Conservation (phyloP, 1,140 invertebrate species). For the Cydia fagiglandana region DNA sequence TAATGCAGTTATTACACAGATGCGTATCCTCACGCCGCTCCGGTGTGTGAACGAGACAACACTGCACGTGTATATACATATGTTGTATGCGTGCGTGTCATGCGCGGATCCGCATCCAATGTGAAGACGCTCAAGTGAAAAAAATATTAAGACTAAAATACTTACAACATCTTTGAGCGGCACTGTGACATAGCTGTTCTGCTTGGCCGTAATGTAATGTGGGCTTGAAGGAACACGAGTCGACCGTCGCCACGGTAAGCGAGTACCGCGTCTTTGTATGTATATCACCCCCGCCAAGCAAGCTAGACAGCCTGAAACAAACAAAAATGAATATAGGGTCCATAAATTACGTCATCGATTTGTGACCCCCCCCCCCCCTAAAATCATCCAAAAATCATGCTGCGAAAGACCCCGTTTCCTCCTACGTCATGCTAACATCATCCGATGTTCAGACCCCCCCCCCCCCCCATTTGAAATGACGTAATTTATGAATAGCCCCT, state of each 20-base stretch:
- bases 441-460: no score
- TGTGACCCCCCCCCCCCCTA: no score
- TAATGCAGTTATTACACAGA: neutral
- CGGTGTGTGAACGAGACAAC: no score
- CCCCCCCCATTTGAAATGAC: no score
- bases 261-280: slow-evolving; percentile 53
- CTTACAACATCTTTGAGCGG: slow-evolving; percentile 85
- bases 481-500: no score
- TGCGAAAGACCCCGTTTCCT: no score
- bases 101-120: neutral
- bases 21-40: no score
- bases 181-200: slow-evolving; percentile 91
- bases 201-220: slow-evolving; percentile 88
- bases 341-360: no score
- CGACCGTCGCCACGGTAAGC: slow-evolving; percentile 57
- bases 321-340: neutral
- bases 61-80: no score
- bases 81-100: neutral
- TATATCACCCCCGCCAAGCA: slow-evolving; percentile 62
- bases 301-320: slow-evolving; percentile 56
- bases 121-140: neutral
- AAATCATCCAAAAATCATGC: no score
- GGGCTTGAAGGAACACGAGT: slow-evolving; percentile 82
- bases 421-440: no score
- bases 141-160: slow-evolving; percentile 27